Percentiles rank a stretch among this genome's conserved stretches.
These are phyloP conservation scores for Megathymus violae DNA, from an alignment of 1,140 invertebrate species.

Conservation along the genomic window DNA sequence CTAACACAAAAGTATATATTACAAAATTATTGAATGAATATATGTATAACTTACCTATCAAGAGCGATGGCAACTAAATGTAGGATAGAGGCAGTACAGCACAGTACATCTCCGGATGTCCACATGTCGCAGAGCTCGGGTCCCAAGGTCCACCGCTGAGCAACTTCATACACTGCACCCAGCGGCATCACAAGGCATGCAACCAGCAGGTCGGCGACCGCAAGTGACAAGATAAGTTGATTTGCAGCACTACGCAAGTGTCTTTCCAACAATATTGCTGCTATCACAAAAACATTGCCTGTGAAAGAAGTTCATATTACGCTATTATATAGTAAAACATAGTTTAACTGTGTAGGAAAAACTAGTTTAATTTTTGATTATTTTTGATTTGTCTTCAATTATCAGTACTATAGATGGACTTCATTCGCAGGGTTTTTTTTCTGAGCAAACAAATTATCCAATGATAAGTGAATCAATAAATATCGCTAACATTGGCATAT, in stretches of 20 bases:
- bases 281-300: constrained; percentile 98
- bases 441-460: no score
- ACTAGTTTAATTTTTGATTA: no score
- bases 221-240: constrained; percentile 93
- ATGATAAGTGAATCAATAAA: no score
- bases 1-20: no score
- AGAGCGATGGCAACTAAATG: constrained; percentile 97
- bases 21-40: no score
- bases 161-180: constrained; percentile 90
- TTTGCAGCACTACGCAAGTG: constrained; percentile 94
- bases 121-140: constrained; percentile 96
- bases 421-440: no score
- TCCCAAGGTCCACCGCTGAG: constrained; percentile 91
- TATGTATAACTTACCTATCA: constrained; percentile 91
- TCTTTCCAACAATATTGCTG: constrained; percentile 95
- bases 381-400: no score
- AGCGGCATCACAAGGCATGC: constrained; percentile 94
- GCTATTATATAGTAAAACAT: no score
- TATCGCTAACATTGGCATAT: no score
- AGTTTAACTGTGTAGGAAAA: no score
- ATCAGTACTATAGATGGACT: no score
- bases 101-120: constrained; percentile 95
- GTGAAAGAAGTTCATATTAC: no score
- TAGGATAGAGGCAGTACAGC: constrained; percentile 96
- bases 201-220: constrained; percentile 93